A percentile compares a stretch with the other conserved stretches of the same genome.
phyloP scores from a whole-genome alignment of 30 jellyfish, hydroid and myxozoan genomes.

The Rhopilema esculentum region DNA sequence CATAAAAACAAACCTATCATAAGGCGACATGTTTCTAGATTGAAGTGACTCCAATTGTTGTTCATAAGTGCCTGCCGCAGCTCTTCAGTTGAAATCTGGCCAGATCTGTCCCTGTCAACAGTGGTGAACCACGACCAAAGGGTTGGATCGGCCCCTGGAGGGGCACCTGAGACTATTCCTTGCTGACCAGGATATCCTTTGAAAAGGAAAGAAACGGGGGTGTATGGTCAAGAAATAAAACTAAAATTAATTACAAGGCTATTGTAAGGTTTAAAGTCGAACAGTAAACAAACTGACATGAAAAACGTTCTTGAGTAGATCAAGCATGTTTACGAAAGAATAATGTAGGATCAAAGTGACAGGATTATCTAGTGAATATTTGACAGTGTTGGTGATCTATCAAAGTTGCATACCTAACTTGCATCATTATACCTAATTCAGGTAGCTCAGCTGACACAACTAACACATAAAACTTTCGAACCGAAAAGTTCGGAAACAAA shows the following conservation, averaged over 20 bases:
- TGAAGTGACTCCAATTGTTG: constrained; percentile 78
- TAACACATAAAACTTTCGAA: too few species aligned
- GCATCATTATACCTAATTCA: too few species aligned
- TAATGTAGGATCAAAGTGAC: too few species aligned
- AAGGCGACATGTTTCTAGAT: constrained; percentile 77
- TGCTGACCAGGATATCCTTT: constrained; percentile 46
- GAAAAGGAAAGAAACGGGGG: neutral
- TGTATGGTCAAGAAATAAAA: neutral
- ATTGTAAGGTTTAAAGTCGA: too few species aligned
- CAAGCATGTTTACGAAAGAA: too few species aligned
- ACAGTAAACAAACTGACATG: too few species aligned
- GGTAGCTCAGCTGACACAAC: too few species aligned
- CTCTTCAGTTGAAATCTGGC: constrained; percentile 65
- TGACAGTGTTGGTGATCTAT: too few species aligned
- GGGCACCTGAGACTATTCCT: constrained; percentile 50
- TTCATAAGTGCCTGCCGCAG: constrained; percentile 62
- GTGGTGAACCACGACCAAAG: constrained; percentile 75
- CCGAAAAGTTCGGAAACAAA: too few species aligned
- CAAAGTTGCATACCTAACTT: too few species aligned
- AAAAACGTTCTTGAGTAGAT: too few species aligned
- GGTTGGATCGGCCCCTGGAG: constrained; percentile 67
- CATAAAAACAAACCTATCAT: constrained; percentile 55
- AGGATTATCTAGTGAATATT: too few species aligned
- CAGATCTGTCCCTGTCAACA: constrained; percentile 74
- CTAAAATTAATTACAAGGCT: neutral